A percentile compares a stretch with the other conserved stretches of the same genome.
Evolutionary conservation across 2,113 vertebrate species (phyloP).

Genomic region (Lycocorax pyrrhopterus): DNA sequence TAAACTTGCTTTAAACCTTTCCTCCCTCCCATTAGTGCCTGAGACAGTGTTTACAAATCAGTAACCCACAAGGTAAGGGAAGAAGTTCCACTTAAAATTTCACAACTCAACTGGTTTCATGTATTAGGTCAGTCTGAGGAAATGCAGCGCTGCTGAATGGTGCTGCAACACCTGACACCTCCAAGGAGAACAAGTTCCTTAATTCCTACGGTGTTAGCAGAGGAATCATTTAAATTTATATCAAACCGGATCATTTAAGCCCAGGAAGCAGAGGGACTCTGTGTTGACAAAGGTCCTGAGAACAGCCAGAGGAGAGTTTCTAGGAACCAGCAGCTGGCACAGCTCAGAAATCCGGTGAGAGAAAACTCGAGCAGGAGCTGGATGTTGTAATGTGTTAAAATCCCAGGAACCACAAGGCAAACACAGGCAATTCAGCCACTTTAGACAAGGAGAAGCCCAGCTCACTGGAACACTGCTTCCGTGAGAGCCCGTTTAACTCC

Average conservation of each 20-base stretch:
- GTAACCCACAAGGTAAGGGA: not conserved
- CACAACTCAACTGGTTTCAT: not conserved
- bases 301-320: not conserved
- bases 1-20: not conserved
- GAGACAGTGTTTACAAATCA: not conserved
- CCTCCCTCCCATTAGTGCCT: not conserved
- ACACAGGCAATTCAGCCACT: not conserved
- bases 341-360: not conserved
- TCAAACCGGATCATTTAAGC: not conserved
- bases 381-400: not conserved
- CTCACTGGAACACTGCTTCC: not conserved
- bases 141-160: fast-evolving
- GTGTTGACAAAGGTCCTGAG: fast-evolving
- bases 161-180: not conserved
- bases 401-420: not conserved
- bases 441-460: not conserved
- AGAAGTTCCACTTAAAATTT: not conserved
- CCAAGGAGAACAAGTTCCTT: not conserved
- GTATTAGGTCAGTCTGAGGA: not conserved
- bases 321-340: fast-evolving
- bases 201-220: not conserved
- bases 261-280: not conserved
- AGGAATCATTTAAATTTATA: too few relatives aligned
- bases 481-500: not conserved
- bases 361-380: not conserved